Base-by-base conservation (phyloP, 2,888 invertebrate genomes). In the Drosophila koepferae region DNA sequence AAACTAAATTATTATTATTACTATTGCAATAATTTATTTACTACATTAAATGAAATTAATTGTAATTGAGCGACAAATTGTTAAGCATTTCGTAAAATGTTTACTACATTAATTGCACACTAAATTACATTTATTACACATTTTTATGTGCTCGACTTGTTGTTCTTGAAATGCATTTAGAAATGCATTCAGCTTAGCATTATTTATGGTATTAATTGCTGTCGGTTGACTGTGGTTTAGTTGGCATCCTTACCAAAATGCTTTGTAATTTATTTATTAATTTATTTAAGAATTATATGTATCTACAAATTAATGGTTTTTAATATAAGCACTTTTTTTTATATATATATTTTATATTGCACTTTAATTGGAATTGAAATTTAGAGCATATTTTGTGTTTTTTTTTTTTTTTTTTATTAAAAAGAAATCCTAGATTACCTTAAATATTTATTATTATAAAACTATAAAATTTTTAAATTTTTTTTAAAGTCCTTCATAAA, bases 21-120 rank as follows among this genome's bases (percentile, higher is more conserved):
- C 34, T 34, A 44, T 79, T 77, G 60, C 69, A 60, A 81, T 74
- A 63, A 84, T 81, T 81, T 83, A 80, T 75, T 80, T 65, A 80
- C 72, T 80, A 65, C 73, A 89, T 74, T 80, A 61, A 68, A 71
- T 64, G 68, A 69, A 77, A 83, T 69, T 73, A 74, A 74, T 48
- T 72, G 66, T 65, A 61, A 63, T 20, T 23, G 36, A 51, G 51
- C 70, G 60, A 80, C 80, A 82, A 68, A 61, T 74, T 80, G 72
- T 63, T 34, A 20, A 58, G 63, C 9, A 49, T 49, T 63, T 38
- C 40, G 18, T 31, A 31, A 34, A 44, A 51, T 49, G n/a, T 16
- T 16, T 23, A 14, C 23, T 34, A 8, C 31, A 40, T 34, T 51
- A n/a, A 38, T 43, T 51, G 59, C 14, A 23, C 8, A 51, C 23